Base-by-base conservation (phyloP, 1,140 invertebrate species). In the Caenorhabditis inopinata region DNA sequence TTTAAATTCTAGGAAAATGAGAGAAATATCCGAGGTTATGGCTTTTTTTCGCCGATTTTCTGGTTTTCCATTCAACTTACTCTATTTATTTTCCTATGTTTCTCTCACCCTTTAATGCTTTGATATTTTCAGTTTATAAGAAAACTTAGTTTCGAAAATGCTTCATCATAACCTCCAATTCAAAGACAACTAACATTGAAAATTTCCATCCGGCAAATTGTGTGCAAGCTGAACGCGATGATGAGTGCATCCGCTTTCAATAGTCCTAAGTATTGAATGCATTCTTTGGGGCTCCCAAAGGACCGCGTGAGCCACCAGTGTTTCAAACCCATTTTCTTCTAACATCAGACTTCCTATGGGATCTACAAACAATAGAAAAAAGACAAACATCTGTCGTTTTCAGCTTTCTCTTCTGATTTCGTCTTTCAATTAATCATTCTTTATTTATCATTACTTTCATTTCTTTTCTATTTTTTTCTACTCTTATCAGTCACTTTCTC, bases 301-400 rank as follows among this genome's bases (percentile, higher is more conserved):
- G 58, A 68, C 58, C 58, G 38, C 51, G 25, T 58, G n/a, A n/a
- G n/a, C 51, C 18, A 32, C 51, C 29, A 58, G 51, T 29, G 51
- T 58, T 58, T n/a, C 58, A 68, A 68, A 68, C 23, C n/a, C 12
- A 68, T 38, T 68, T 38, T 25, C 38, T 68, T 68, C 32, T 21
- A 18, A 68, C 32, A 68, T 68, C 32, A 29, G 32, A 18, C 32
- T 58, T 42, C 38, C 6, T 42, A 7, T 5, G 38, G 38, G 38
- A 42, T 7, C 38, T 42, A 42, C 4, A 32, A 29, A 12, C 7
- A 18, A 68, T 18, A 11, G 11, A 12, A n/a, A 42, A 68, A 21
- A 38, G 23, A 42, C 58, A 16, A 29, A 32, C 18, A 68, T 68
- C 58, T n/a, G 58, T 68, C 58, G 38, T 68, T 68, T 68, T 38